Evolutionary conservation across 2,113 vertebrate genomes (phyloP), one percentile per base, ranked within the genome.

Genomic region (Daboia siamensis): DNA sequence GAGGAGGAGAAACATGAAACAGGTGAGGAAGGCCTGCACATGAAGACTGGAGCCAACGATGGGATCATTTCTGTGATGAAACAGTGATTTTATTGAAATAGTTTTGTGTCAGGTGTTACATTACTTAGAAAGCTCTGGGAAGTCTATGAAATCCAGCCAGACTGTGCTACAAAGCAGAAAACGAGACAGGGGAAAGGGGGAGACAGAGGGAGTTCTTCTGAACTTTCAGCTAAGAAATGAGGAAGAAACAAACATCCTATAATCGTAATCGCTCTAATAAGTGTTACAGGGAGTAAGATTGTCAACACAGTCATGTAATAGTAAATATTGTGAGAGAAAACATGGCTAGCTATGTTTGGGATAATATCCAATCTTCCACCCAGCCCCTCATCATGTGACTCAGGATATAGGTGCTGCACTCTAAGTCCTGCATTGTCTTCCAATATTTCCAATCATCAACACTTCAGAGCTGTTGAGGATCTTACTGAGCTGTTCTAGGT

Each of bases 1-100:
- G 96, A 97, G 98, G 98, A 98, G 98, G 98, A 97, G 98, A 98
- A 98, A 98, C 98, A 98, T 97, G 97, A 97, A 98, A 98, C 98
- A 98, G 98, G 98, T 98, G 98, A 97, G 97, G 94, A 95, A 97
- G 95, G 96, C 96, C 96, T 96, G 98, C 96, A 96, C 98, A 97
- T 97, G 96, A 96, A 98, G 97, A 98, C 97, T 96, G 94, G 96
- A 96, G 95, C 93, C 96, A 95, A 93, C 56, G 1, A 92, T 91
- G 88, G 95, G 95, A 97, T 96, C 93, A 69, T 90, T 96, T 95
- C 57, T 93, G 93, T 12, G 94, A 96, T 95, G 95, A 96, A 97
- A 96, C 95, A 97, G 96, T 96, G 90, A 80, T 94, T 97, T 90
- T 91, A 96, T 94, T 96, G 96, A 98, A 98, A 97, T 97, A 95